phyloP scores from a whole-genome alignment of 1,140 invertebrate genomes.

The Magallana gigas region DNA sequence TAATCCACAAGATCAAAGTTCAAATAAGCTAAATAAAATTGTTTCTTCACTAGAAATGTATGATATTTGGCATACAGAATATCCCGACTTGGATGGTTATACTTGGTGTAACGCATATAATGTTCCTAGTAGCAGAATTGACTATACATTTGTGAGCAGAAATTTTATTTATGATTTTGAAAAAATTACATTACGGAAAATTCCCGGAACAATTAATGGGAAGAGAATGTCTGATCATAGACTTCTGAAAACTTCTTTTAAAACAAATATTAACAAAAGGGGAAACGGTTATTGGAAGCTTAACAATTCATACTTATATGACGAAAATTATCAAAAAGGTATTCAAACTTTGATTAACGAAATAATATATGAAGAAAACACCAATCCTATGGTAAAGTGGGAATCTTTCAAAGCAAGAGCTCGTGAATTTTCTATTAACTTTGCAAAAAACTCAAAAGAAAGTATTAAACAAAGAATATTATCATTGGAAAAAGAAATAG shows the following conservation, averaged over 20 bases:
- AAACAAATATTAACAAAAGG: not conserved
- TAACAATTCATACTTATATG: not conserved
- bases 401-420: not conserved
- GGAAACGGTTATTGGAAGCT: not conserved
- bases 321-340: not conserved
- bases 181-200: not conserved
- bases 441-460: not conserved
- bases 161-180: not conserved
- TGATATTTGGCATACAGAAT: no score
- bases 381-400: not conserved
- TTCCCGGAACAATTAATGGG: not conserved
- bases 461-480: not conserved
- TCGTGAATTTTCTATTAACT: not conserved
- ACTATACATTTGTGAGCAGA: not conserved
- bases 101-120: no score
- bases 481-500: not conserved
- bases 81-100: no score
- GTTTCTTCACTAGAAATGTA: no score
- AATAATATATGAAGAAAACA: not conserved
- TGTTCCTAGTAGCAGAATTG: no score
- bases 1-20: no score
- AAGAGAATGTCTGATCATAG: conserved; percentile 19
- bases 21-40: no score
- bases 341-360: not conserved
- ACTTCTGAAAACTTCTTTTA: not conserved